Conservation (phyloP, 2,888 invertebrate species). For the Chymomyza amoena region DNA sequence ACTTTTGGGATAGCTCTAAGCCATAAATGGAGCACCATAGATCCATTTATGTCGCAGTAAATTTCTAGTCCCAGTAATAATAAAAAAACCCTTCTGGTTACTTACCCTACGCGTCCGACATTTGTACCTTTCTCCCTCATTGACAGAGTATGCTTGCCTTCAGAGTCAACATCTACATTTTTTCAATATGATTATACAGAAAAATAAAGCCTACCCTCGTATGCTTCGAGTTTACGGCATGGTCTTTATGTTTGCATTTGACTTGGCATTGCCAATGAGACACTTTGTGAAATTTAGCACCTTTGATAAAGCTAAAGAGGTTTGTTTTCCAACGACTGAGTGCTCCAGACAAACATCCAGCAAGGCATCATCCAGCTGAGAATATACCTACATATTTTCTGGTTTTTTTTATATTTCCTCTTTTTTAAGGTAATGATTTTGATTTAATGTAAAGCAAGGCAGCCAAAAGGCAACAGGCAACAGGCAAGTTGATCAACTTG, state of each 20-base stretch:
- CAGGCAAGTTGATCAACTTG: constrained; percentile 32
- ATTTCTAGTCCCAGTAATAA: too few species aligned
- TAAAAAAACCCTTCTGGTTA: too few species aligned
- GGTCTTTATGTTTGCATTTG: constrained; percentile 57
- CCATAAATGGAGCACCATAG: too few species aligned
- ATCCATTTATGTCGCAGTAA: too few species aligned
- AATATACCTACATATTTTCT: too few species aligned
- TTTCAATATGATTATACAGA: too few species aligned
- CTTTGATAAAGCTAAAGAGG: constrained; percentile 62
- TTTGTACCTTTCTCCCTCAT: too few species aligned
- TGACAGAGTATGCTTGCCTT: too few species aligned
- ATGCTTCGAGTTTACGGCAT: neutral
- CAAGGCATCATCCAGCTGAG: neutral
- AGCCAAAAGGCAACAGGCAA: neutral
- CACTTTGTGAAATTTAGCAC: constrained; percentile 63
- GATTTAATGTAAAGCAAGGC: constrained; percentile 48
- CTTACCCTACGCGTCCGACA: too few species aligned
- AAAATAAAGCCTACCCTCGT: neutral
- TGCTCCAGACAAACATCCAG: constrained; percentile 13
- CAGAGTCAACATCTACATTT: too few species aligned
- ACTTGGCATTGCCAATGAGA: constrained; percentile 55
- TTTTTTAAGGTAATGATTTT: constrained; percentile 28
- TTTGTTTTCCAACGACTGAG: constrained; percentile 48
- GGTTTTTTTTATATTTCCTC: neutral
- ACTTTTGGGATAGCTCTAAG: too few species aligned